A percentile compares a stretch with the other conserved stretches of the same genome.
These are phyloP conservation scores for Pseudocheirus occidentalis DNA, from an alignment of 2,797 vertebrate genomes.

Conservation along the genomic window DNA sequence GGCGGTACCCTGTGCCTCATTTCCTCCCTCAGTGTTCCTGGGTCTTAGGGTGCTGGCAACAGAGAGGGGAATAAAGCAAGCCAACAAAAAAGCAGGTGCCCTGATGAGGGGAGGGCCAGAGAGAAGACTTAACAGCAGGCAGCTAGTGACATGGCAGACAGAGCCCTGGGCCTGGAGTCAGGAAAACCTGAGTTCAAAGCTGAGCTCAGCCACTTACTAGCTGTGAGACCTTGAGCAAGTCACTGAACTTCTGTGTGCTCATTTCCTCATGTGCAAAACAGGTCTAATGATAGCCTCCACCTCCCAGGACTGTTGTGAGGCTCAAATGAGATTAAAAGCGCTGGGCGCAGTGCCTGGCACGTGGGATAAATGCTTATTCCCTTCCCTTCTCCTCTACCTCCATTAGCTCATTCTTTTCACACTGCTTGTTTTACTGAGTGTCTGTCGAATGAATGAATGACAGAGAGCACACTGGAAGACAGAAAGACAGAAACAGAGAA, in stretches of 20 bases:
- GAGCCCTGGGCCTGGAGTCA: background rate
- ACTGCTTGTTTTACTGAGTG: background rate
- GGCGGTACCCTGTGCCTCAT: background rate
- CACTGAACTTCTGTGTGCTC: background rate
- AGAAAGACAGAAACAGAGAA: constrained; percentile 6
- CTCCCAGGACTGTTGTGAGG: background rate
- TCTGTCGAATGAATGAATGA: background rate
- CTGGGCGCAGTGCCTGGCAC: background rate
- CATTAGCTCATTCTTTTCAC: background rate
- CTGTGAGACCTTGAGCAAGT: background rate
- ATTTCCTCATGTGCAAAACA: background rate
- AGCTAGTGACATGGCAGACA: background rate
- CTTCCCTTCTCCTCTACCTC: background rate
- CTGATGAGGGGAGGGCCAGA: background rate
- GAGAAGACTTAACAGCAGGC: background rate
- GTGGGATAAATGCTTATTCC: background rate
- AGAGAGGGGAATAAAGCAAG: background rate
- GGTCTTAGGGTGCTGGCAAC: too few species aligned
- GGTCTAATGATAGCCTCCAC: background rate
- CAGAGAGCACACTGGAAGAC: background rate
- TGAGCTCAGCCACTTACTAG: background rate
- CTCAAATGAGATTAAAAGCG: background rate
- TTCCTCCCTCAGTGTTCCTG: background rate
- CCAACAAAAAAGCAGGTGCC: constrained; percentile 30
- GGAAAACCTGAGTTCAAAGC: background rate